These are phyloP conservation scores for Mionectes macconnelli DNA, from an alignment of 2,113 vertebrate genomes.

Conservation along the genomic window DNA sequence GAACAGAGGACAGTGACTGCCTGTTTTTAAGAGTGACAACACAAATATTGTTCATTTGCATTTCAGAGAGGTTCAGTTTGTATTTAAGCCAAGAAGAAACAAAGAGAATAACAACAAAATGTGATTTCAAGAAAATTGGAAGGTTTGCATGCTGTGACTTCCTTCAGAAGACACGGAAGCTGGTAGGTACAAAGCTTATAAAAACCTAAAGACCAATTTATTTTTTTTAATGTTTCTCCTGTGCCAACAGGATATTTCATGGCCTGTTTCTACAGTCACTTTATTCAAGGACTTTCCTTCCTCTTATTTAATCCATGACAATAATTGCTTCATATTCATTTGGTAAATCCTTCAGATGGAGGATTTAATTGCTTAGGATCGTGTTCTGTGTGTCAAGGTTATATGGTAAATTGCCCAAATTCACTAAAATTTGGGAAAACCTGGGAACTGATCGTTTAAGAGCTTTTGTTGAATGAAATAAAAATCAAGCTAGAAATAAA, in stretches of 20 bases:
- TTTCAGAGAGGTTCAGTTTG: constrained; percentile 68
- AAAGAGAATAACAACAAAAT: constrained; percentile 68
- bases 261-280: background rate
- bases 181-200: background rate
- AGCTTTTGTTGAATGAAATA: background rate
- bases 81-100: constrained; percentile 65
- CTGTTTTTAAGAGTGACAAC: background rate
- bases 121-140: constrained; percentile 55
- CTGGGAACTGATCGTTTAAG: background rate
- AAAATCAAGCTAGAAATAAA: background rate
- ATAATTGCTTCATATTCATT: background rate
- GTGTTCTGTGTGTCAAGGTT: background rate
- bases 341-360: background rate
- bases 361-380: background rate
- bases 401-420: background rate
- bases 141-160: constrained; percentile 72
- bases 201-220: background rate
- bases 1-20: background rate
- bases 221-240: background rate
- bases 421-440: background rate
- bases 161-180: constrained; percentile 61
- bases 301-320: background rate
- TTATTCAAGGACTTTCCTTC: background rate
- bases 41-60: background rate
- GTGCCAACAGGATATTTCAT: background rate